A percentile compares a stretch with the other conserved stretches of the same genome.
Conservation (phyloP, 2,113 vertebrate species). For the Cardinalis cardinalis region DNA sequence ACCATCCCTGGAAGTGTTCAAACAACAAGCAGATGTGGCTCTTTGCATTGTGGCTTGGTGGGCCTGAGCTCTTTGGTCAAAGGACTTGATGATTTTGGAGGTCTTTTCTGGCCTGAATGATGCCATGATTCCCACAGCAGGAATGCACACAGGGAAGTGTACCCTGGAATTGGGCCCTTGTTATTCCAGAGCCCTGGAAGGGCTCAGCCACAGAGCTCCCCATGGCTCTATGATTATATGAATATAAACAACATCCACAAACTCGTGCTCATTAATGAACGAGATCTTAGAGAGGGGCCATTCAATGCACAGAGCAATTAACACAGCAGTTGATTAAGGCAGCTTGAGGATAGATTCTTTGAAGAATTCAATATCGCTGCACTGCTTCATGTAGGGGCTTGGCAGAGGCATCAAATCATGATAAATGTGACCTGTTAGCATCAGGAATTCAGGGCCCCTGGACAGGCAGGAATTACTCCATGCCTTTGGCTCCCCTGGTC, state of each 20-base stretch:
- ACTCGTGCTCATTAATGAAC: neutral
- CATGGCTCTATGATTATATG: neutral
- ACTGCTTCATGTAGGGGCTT: neutral
- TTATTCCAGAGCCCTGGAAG: neutral
- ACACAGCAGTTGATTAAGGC: conserved; percentile 41
- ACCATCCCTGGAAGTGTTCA: neutral
- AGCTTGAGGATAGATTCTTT: neutral
- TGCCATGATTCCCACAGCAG: neutral
- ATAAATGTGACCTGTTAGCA: neutral
- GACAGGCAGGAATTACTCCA: neutral
- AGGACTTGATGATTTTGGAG: too few species aligned
- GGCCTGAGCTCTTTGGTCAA: neutral
- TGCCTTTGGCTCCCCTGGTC: neutral
- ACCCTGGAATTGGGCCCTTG: neutral
- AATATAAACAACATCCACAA: conserved; percentile 10
- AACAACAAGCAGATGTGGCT: neutral
- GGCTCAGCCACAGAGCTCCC: neutral
- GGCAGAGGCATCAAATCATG: neutral
- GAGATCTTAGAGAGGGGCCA: neutral
- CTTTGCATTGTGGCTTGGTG: neutral
- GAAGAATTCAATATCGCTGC: neutral
- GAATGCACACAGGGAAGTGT: neutral
- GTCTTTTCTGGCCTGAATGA: neutral
- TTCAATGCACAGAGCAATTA: conserved; percentile 57
- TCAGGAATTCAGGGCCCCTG: neutral